Percentiles rank a stretch among this genome's conserved stretches.
Conservation (phyloP, 2,797 vertebrate species). For the Spatula versicolor region DNA sequence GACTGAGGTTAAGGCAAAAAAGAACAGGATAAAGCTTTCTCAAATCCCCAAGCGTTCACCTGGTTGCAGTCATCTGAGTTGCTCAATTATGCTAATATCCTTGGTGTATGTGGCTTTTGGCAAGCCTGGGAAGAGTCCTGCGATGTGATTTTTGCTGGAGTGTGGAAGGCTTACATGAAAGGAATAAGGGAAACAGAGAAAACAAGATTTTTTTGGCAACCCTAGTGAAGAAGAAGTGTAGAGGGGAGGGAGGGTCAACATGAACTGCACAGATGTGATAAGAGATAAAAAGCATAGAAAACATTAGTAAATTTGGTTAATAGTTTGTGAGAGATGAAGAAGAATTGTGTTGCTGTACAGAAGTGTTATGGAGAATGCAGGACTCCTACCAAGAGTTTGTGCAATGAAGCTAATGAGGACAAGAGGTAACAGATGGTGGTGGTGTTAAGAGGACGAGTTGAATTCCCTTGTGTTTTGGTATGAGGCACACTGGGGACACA, state of each 20-base stretch:
- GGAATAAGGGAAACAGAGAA: background rate
- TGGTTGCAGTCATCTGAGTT: background rate
- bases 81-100: background rate
- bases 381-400: background rate
- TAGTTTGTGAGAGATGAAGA: background rate
- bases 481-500: background rate
- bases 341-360: background rate
- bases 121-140: background rate
- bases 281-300: background rate
- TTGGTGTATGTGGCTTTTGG: background rate
- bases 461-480: background rate
- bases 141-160: background rate
- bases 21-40: background rate
- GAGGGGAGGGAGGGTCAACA: background rate
- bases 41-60: background rate
- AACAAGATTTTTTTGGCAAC: background rate
- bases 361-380: background rate
- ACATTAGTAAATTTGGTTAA: accelerated
- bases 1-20: background rate
- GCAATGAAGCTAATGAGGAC: background rate
- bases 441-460: background rate
- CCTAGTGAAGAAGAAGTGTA: background rate
- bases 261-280: background rate
- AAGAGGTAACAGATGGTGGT: background rate
- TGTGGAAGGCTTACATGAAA: background rate